These are phyloP conservation scores for Ormia ochracea DNA, from an alignment of 2,888 invertebrate genomes.

Conservation along the genomic window DNA sequence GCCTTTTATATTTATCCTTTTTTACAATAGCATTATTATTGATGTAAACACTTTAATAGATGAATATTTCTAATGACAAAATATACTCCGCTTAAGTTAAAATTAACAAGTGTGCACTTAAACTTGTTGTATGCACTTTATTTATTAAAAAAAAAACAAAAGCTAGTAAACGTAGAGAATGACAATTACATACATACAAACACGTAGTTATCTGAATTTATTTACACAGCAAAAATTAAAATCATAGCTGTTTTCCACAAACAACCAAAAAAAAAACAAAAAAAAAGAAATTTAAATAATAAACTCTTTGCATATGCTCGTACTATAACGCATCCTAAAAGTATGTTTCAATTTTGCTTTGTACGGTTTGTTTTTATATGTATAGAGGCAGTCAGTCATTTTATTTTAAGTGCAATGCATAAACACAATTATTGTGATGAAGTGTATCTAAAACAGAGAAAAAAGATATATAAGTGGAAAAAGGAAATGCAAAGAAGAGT, in stretches of 20 bases:
- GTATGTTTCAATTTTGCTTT: slow-evolving; percentile 13
- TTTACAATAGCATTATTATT: background rate
- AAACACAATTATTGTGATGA: slow-evolving; percentile 57
- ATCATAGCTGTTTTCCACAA: background rate
- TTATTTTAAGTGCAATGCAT: slow-evolving; percentile 47
- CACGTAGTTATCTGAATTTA: background rate
- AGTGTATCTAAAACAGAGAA: slow-evolving; percentile 46
- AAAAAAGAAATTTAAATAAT: too few relatives aligned
- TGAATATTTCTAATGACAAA: background rate
- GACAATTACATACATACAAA: background rate
- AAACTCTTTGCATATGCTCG: too few relatives aligned
- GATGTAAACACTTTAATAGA: background rate
- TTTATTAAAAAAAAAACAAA: background rate
- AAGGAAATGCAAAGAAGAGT: background rate
- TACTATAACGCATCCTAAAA: background rate
- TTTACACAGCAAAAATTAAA: background rate
- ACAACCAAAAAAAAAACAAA: background rate
- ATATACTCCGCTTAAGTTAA: slow-evolving; percentile 1
- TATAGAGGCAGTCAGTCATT: background rate
- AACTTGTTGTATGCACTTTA: slow-evolving; percentile 5
- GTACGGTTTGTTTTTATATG: background rate
- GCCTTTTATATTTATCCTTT: background rate
- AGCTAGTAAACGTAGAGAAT: background rate
- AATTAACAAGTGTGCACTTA: slow-evolving; percentile 9
- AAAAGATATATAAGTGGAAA: background rate